phyloP scores from a whole-genome alignment of 2,797 vertebrate genomes.

The Chaenodraco wilsoni region DNA sequence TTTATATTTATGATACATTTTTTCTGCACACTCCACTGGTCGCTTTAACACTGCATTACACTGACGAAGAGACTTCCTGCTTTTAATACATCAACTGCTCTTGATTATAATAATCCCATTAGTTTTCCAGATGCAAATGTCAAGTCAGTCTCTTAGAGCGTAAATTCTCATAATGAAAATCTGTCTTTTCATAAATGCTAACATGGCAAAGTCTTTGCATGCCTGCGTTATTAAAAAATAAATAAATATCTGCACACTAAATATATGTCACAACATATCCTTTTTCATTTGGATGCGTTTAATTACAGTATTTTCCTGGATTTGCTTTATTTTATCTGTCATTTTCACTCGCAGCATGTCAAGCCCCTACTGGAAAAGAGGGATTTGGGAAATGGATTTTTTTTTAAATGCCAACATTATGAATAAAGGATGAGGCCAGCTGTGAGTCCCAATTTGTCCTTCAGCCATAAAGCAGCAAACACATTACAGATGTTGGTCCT shows the following conservation, averaged over 20 bases:
- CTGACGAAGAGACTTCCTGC: constrained; percentile 32
- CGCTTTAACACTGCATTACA: constrained; percentile 26
- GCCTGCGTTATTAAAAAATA: constrained; percentile 38
- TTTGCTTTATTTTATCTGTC: constrained; percentile 22
- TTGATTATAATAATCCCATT: constrained; percentile 67
- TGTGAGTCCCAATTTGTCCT: constrained; percentile 35
- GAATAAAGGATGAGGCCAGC: constrained; percentile 50
- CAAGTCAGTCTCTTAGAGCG: constrained; percentile 55
- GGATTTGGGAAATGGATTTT: constrained; percentile 26
- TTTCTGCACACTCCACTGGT: constrained; percentile 6
- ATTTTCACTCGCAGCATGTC: constrained; percentile 12
- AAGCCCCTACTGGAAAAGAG: constrained; percentile 9
- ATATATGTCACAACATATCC: constrained; percentile 50
- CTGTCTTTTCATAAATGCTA: constrained; percentile 29
- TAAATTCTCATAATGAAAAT: constrained; percentile 58
- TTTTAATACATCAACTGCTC: constrained; percentile 61
- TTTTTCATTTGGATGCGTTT: constrained; percentile 55
- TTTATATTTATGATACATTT: constrained; percentile 8
- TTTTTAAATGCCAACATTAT: constrained; percentile 43
- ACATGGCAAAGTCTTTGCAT: constrained; percentile 14
- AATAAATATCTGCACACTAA: constrained; percentile 31
- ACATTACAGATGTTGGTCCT: constrained; percentile 15
- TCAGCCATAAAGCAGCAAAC: constrained; percentile 22
- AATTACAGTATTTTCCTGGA: constrained; percentile 27
- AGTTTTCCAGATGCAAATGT: constrained; percentile 59